Evolutionary conservation across 2,888 invertebrate species (phyloP), one percentile per base, ranked within the genome.

Genomic region (Dynastes hyllus): DNA sequence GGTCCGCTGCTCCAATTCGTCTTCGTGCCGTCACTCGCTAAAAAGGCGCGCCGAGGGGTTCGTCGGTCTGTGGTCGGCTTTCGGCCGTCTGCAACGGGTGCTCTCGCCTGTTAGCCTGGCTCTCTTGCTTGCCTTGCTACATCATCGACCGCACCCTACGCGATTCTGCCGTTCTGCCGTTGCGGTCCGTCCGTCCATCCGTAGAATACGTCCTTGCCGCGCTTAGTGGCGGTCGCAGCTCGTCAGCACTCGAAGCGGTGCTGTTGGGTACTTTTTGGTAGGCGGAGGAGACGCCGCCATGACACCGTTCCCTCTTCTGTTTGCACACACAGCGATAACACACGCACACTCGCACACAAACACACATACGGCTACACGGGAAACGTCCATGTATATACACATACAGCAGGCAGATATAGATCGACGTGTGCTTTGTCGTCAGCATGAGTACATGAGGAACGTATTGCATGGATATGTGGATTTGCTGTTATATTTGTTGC

Each of bases 71-170:
- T 16, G 16, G 61, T n/a, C n/a, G n/a, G 61, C 50, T 50, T n/a
- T 61, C 16, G 37, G 45, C 22, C 22, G 51, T 29, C 4, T 51
- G 29, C 29, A 27, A 51, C 16, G 16, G 55, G 22, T 22, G 16
- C 22, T 16, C 16, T 13, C 16, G 53, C 53, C n/a, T 13, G 53
- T 13, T 22, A 58, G 6, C 55, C 37, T 55, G 16, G 16, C 22
- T 37, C 71, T 37, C 16, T 29, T 50, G 50, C 69, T 40, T 76
- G 40, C 16, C 22, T 76, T 67, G 76, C 77, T 76, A 73, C 79
- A 78, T 81, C 82, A 81, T 81, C 82, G 82, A 82, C 82, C 82
- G 82, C 82, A 81, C 81, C 82, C 82, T 82, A 77, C 77, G 67
- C 75, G 77, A 27, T 27, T 16, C 32, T 40, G 61, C 8, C 9